Conservation (phyloP, 2,888 invertebrate species). For the Drosophila meridiana region DNA sequence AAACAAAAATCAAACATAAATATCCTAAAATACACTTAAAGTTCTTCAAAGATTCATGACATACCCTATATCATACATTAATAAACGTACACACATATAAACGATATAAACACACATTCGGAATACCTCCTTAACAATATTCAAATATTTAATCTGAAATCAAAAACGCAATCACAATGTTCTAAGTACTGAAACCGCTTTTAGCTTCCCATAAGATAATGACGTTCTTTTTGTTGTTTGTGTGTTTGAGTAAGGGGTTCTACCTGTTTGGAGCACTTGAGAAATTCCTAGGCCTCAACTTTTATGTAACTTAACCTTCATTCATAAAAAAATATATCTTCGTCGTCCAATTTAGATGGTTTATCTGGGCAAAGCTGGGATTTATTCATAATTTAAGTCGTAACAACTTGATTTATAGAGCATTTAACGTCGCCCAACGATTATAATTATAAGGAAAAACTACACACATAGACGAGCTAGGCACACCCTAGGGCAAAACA, state of each 20-base stretch:
- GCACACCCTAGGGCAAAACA: constrained; percentile 12
- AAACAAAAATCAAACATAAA: too few relatives aligned
- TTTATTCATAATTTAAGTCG: constrained; percentile 53
- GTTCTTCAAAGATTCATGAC: neutral
- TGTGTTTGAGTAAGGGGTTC: constrained; percentile 12
- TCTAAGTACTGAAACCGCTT: constrained; percentile 24
- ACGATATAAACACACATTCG: neutral
- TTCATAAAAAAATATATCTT: constrained; percentile 28
- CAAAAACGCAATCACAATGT: constrained; percentile 12
- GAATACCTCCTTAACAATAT: neutral
- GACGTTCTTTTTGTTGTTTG: constrained; percentile 4
- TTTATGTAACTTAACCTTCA: constrained; percentile 52
- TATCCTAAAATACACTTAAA: neutral
- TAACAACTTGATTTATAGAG: constrained; percentile 60
- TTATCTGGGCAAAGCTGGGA: constrained; percentile 22
- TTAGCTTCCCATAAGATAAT: constrained; percentile 24
- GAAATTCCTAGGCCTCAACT: constrained; percentile 15
- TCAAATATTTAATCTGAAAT: constrained; percentile 20
- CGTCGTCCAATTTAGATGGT: constrained; percentile 18
- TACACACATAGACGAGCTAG: neutral
- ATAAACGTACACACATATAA: too few relatives aligned
- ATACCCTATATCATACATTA: too few relatives aligned
- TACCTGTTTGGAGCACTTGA: constrained; percentile 29
- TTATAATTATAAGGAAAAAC: constrained; percentile 53
- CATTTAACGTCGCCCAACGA: constrained; percentile 48